Base-by-base conservation (phyloP, 2,888 invertebrate genomes). In the Ectemnius continuus region DNA sequence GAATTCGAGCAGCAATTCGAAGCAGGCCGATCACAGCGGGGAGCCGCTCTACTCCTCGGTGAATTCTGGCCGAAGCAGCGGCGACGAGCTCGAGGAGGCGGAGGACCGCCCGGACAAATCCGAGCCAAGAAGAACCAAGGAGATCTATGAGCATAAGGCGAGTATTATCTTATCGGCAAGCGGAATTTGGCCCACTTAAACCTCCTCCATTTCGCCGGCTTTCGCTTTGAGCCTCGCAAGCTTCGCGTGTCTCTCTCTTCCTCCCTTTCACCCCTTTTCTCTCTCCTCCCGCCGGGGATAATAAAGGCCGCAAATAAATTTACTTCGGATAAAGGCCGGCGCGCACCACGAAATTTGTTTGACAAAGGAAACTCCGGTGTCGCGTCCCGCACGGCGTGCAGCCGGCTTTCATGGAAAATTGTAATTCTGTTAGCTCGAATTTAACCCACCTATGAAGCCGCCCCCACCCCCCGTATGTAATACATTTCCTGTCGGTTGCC, bases 41-140 rank as follows among this genome's bases (percentile, higher is more conserved):
- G 88, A 90, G 75, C 89, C 89, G 61, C 80, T 89, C 11, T 88
- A 89, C 52, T 87, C 87, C 11, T 88, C 88, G 78, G 86, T 88
- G 72, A 87, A 85, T 61, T 79, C 82, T 63, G 76, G 74, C 28
- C 78, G 61, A 8, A 72, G 67, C 70, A 76, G 70, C 61, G 76
- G 67, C 8, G 76, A 75, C 61, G 78, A 81, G 52, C 78, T 70
- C 18, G 78, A 78, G 11, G 73, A 70, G 45, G n/a, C n/a, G n/a
- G 74, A 75, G 67, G 11, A 6, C 5, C 23, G 48, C 5, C 6
- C 23, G 56, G 73, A 67, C 16, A 69, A 73, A 60, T 57, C 56
- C n/a, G 81, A 79, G 18, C 76, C 69, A 5, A 82, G 78, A 65
- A 81, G 66, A 65, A 63, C 67, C 56, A 89, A 84, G 68, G 86